Evolutionary conservation across 2,113 vertebrate genomes (phyloP), one percentile per base, ranked within the genome.

Genomic region (Chrysemys picta): DNA sequence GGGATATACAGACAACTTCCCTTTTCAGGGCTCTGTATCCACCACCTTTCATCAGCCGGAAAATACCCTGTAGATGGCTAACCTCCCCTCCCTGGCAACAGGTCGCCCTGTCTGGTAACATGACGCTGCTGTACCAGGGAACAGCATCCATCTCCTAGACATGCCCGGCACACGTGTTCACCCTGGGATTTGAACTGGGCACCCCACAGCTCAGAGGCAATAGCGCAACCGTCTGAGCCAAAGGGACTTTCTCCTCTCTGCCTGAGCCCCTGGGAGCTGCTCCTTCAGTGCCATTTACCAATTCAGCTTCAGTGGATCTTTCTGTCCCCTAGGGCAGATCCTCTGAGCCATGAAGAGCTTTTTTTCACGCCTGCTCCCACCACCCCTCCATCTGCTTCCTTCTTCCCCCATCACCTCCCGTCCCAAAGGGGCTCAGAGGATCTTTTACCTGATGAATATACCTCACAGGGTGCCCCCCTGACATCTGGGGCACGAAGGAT

Each of bases 141-240:
- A 65, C 31, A 8, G 62, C 59, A 31, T 31, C 29, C 29, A 59
- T 29, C 10, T 12, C 57, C 25, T 13, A 11, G 57, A 27, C 27
- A 17, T 3, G 27, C 12, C 3, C 12, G 5, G 13, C 14, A 35
- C 31, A 17, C 62, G 2, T 3, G 31, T 7, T 35, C 31, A n/a
- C 8, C 16, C 62, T 2, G 3, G 62, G 62, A 65, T 35, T 65
- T 14, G 31, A 35, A 5, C n/a, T 3, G 2, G 38, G 72, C 19
- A 42, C 72, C 38, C 22, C 72, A 22, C n/a, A 5, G 69, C 0
- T 22, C 19, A 5, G 3, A 13, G 5, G 29, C 13, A 62, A 6
- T 35, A 8, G 31, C 14, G 3, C 29, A 0, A 27, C 29, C 29
- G 8, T 5, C 62, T 35, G 62, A 35, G 62, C 31, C 62, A 35